Conservation (phyloP, 2,888 invertebrate species). For the Elegia similella region DNA sequence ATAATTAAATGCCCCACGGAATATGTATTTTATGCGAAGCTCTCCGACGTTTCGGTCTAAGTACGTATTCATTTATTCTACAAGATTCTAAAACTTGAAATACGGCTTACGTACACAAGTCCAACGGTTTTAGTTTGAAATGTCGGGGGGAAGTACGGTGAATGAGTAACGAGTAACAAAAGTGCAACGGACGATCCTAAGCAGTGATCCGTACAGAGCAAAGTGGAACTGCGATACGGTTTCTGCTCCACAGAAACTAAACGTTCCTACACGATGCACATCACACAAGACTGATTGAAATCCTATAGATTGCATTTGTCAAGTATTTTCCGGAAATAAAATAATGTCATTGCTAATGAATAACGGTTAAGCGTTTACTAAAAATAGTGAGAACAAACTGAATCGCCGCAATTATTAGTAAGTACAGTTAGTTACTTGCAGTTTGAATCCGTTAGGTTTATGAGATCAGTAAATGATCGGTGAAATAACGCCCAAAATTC, state of each 20-base stretch:
- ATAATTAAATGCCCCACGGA: too few species aligned
- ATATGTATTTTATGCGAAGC: too few species aligned
- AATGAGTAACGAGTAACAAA: conserved; percentile 34
- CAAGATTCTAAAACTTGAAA: background rate
- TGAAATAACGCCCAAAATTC: conserved; percentile 21
- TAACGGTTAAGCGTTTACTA: background rate
- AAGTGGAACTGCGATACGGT: conserved; percentile 51
- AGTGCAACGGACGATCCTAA: conserved; percentile 49
- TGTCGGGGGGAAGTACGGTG: conserved; percentile 38
- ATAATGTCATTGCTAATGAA: background rate
- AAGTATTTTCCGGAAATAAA: background rate
- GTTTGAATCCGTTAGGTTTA: conserved; percentile 32
- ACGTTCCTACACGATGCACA: background rate
- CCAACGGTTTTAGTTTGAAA: conserved; percentile 1
- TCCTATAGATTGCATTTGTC: background rate
- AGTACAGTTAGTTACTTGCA: conserved; percentile 26
- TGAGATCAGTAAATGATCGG: conserved; percentile 29
- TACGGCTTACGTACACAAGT: conserved; percentile 1
- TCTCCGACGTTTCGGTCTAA: too few species aligned
- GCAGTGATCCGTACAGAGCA: conserved; percentile 51
- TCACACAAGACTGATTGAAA: background rate
- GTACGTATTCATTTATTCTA: background rate
- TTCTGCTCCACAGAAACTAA: conserved; percentile 34
- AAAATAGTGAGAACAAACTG: conserved; percentile 22
- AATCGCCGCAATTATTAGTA: conserved; percentile 31